Percentiles rank a stretch among this genome's conserved stretches.
phyloP scores from a whole-genome alignment of 2,888 invertebrate genomes.

The Heteropelma amictum region DNA sequence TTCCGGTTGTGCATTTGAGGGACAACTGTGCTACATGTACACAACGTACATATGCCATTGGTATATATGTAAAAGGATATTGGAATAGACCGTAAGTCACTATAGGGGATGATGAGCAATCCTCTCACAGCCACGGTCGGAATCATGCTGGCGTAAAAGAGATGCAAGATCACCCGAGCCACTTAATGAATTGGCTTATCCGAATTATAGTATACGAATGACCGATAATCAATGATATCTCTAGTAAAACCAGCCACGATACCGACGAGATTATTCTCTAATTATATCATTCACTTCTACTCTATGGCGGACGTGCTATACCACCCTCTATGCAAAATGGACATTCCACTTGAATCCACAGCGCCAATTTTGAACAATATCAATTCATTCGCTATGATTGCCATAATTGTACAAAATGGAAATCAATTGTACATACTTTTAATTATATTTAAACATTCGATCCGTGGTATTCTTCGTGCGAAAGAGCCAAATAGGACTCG shows the following conservation, averaged over 20 bases:
- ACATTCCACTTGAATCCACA: neutral
- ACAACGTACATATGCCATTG: conserved; percentile 12
- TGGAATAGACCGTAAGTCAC: conserved; percentile 2
- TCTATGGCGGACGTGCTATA: neutral
- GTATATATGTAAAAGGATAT: neutral
- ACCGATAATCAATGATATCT: conserved; percentile 68
- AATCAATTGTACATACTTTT: too few relatives aligned
- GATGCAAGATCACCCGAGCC: conserved; percentile 58
- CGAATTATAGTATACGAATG: conserved; percentile 68
- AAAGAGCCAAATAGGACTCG: too few relatives aligned
- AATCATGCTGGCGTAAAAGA: conserved; percentile 51
- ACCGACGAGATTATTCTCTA: conserved; percentile 44
- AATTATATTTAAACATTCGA: too few relatives aligned
- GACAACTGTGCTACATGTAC: conserved; percentile 3
- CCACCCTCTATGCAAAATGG: neutral
- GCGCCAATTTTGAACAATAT: too few relatives aligned
- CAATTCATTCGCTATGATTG: too few relatives aligned
- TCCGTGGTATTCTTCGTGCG: too few relatives aligned
- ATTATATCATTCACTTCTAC: conserved; percentile 11
- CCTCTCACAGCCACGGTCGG: conserved; percentile 13
- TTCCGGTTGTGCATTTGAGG: conserved; percentile 37
- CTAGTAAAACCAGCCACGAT: conserved; percentile 47
- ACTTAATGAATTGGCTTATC: conserved; percentile 65
- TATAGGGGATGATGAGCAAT: conserved; percentile 17
- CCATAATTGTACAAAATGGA: too few relatives aligned